These are phyloP conservation scores for Micrasema longulum DNA, from an alignment of 1,140 invertebrate species.

Conservation along the genomic window DNA sequence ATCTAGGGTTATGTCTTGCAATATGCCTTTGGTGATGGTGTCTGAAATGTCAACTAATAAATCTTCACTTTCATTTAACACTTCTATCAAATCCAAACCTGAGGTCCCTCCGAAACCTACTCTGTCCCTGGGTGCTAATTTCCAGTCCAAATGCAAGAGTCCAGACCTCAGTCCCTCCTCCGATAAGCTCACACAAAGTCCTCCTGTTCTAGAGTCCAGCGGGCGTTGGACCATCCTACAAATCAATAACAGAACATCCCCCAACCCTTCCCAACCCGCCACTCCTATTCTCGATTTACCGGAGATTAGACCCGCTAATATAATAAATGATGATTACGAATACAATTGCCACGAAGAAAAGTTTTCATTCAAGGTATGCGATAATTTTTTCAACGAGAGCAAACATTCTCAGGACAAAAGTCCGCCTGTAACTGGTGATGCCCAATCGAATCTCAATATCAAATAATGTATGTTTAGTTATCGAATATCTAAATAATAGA, in stretches of 20 bases:
- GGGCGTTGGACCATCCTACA: conserved; percentile 52
- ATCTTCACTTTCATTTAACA: conserved; percentile 62
- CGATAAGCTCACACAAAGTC: conserved; percentile 45
- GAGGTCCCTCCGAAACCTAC: conserved; percentile 25
- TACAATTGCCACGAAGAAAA: conserved; percentile 45
- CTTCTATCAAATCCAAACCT: conserved; percentile 56
- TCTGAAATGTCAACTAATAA: conserved; percentile 64
- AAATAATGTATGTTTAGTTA: background rate
- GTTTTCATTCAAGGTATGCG: conserved; percentile 45
- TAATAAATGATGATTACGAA: conserved; percentile 46
- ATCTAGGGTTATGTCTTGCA: conserved; percentile 40
- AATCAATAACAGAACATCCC: conserved; percentile 49
- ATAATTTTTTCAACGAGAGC: conserved; percentile 33
- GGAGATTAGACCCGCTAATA: conserved; percentile 43
- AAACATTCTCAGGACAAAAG: conserved; percentile 29
- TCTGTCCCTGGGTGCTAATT: conserved; percentile 1
- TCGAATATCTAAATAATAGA: too few relatives aligned
- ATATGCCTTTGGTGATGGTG: conserved; percentile 68
- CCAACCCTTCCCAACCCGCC: conserved; percentile 27
- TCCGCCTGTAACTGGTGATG: conserved; percentile 17
- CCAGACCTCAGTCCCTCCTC: conserved; percentile 27
- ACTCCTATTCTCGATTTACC: conserved; percentile 47
- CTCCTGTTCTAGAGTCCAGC: conserved; percentile 48
- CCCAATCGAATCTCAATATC: conserved; percentile 18
- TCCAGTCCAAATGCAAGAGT: conserved; percentile 25